Evolutionary conservation across 53 echinoderm and acorn worm species (phyloP).

Genomic region (Pentamera pediparva): DNA sequence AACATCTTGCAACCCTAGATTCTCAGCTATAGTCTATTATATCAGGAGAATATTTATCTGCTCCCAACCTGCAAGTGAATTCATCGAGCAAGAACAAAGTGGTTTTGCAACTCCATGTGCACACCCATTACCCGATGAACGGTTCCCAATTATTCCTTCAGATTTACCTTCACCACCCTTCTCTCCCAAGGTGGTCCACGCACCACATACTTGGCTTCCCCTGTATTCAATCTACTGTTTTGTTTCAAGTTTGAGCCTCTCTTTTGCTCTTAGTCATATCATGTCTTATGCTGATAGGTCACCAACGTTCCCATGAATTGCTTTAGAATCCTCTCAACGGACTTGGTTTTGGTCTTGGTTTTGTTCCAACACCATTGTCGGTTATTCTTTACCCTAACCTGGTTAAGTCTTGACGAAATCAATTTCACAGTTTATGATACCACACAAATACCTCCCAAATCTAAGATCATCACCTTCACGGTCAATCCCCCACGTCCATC

Average conservation of each 20-base stretch:
- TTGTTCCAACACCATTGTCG: not conserved
- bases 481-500: not conserved
- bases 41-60: too few species aligned
- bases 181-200: constrained; percentile 18
- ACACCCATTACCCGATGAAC: too few species aligned
- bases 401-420: not conserved
- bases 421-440: not conserved
- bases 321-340: not conserved
- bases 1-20: too few species aligned
- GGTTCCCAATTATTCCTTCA: too few species aligned
- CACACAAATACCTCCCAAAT: not conserved
- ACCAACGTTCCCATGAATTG: not conserved
- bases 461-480: not conserved
- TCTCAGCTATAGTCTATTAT: too few species aligned
- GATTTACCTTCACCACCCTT: constrained; percentile 25
- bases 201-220: constrained; percentile 16
- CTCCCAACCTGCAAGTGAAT: too few species aligned
- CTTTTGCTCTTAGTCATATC: constrained; percentile 14
- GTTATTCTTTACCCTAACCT: constrained; percentile 1
- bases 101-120: too few species aligned
- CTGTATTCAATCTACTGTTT: not conserved
- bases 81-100: too few species aligned
- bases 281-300: not conserved
- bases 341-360: not conserved
- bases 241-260: constrained; percentile 3